Evolutionary conservation across 2,113 vertebrate species (phyloP).

Genomic region (Arenaria interpres): DNA sequence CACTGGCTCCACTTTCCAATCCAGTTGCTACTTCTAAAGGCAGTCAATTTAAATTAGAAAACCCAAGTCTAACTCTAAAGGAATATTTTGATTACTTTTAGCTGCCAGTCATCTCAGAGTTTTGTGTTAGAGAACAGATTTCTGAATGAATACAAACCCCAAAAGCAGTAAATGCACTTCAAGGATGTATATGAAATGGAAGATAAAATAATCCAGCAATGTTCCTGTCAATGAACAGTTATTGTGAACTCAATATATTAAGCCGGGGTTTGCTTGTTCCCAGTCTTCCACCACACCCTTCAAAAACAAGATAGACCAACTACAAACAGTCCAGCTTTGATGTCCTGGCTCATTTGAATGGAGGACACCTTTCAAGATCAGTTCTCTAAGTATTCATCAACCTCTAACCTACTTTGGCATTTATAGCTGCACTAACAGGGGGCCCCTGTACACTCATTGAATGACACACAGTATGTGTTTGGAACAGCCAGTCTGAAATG

Average conservation of each 20-base stretch:
- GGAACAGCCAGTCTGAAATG: neutral
- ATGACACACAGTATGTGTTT: neutral
- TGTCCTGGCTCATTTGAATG: neutral
- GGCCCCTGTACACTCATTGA: rapidly evolving
- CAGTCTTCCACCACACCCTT: rapidly evolving
- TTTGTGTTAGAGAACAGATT: neutral
- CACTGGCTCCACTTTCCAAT: neutral
- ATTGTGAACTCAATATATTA: neutral
- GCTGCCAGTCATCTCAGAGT: neutral
- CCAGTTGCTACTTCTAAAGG: neutral
- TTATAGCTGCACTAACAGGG: neutral
- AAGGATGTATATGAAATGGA: neutral
- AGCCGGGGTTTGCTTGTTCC: neutral
- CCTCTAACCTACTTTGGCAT: neutral
- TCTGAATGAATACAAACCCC: neutral
- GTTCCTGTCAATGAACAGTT: neutral
- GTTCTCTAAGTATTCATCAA: neutral
- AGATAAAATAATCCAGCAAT: neutral
- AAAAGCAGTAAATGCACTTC: neutral
- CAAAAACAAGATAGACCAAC: neutral
- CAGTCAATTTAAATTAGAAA: neutral
- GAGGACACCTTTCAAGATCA: neutral
- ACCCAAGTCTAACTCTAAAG: neutral
- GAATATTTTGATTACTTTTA: neutral
- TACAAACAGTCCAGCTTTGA: neutral